Conservation (phyloP, 2,888 invertebrate species). For the Morpho deidamia region DNA sequence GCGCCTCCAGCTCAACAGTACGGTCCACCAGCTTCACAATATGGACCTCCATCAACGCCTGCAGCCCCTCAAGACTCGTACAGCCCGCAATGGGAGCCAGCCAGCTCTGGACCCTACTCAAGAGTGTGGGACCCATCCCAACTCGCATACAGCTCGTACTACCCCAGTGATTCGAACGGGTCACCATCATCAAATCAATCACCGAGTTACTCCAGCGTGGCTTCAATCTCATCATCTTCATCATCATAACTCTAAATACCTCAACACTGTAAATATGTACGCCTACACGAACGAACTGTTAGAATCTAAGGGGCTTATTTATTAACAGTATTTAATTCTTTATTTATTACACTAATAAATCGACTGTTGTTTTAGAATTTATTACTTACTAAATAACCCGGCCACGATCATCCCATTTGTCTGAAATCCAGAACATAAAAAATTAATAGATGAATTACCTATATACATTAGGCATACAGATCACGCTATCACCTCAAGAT, state of each 20-base stretch:
- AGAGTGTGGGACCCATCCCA: slow-evolving; percentile 86
- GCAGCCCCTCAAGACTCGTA: slow-evolving; percentile 84
- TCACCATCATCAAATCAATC: slow-evolving; percentile 78
- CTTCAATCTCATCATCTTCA: slow-evolving; percentile 60
- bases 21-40: slow-evolving; percentile 82
- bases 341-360: slow-evolving; percentile 68
- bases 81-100: slow-evolving; percentile 84
- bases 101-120: slow-evolving; percentile 86
- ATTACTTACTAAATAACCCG: slow-evolving; percentile 25
- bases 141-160: slow-evolving; percentile 84
- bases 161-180: slow-evolving; percentile 80
- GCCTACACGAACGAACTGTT: slow-evolving; percentile 60
- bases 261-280: slow-evolving; percentile 36
- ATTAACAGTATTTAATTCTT: slow-evolving; percentile 65
- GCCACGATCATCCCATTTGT: too few species aligned
- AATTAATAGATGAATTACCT: too few species aligned
- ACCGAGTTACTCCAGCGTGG: slow-evolving; percentile 67
- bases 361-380: slow-evolving; percentile 44
- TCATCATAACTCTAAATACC: slow-evolving; percentile 54
- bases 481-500: too few species aligned
- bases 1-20: slow-evolving; percentile 81
- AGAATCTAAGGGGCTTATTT: slow-evolving; percentile 65
- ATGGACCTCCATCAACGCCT: slow-evolving; percentile 68
- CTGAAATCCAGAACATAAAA: too few species aligned
- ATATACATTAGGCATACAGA: too few species aligned